These are phyloP conservation scores for Rotaria magnacalcarata DNA, from an alignment of 2,888 invertebrate genomes.

Conservation along the genomic window DNA sequence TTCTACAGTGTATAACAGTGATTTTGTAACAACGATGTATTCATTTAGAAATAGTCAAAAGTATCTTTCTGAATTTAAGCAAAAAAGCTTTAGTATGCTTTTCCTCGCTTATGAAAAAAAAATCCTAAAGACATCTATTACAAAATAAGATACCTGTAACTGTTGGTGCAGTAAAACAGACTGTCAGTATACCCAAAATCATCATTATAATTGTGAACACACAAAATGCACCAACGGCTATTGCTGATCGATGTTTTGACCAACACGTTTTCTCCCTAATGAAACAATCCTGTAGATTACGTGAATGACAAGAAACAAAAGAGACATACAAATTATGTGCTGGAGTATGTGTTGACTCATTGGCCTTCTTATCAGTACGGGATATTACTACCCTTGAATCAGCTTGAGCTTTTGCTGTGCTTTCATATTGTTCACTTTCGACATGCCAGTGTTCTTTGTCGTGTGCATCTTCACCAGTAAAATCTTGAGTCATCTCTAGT, in stretches of 20 bases:
- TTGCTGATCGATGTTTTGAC: background rate
- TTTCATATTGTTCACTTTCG: background rate
- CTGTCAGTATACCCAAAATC: background rate
- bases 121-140: no score
- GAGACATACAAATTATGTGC: no score
- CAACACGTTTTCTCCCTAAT: background rate
- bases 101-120: no score
- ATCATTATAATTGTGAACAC: background rate
- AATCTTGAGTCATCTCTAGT: background rate
- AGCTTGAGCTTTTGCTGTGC: background rate
- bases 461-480: background rate
- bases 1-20: no score
- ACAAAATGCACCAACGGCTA: background rate
- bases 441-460: background rate
- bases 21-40: no score
- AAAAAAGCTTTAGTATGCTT: no score
- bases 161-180: background rate
- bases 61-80: no score
- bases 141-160: background rate
- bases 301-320: no score
- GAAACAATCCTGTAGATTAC: background rate
- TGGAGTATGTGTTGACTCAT: no score
- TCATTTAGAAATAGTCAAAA: no score
- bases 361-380: no score
- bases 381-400: no score